Evolutionary conservation across 2,888 invertebrate species (phyloP), one percentile per base, ranked within the genome.

Genomic region (Tiphia femorata): DNA sequence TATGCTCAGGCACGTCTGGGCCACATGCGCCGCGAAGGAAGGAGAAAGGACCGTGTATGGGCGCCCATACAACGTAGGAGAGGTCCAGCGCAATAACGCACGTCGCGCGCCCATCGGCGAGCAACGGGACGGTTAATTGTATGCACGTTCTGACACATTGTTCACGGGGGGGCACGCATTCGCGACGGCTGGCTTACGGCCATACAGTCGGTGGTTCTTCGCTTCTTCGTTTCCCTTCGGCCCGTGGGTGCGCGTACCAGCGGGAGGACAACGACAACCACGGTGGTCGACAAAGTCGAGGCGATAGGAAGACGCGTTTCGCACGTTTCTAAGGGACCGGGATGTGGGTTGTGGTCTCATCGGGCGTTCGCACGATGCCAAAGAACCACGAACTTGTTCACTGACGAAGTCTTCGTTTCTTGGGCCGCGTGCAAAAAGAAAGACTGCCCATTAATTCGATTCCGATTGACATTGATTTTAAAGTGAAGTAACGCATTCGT

Each of bases 1-100:
- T 76, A 80, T 80, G 81, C 80, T 61, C 60, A 77, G 77, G 78
- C 82, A 81, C 82, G 82, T 82, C 47, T 63, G 65, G 61, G 74
- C 72, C 73, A 73, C 75, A 73, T 74, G 65, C 66, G 63, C 71
- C 66, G 72, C 67, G 67, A 49, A 63, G 64, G 64, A 66, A 14
- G 4, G 16, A 23, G 16, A 25, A 43, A 27, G 42, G 19, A 37
- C 57, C 55, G 58, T 66, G 60, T 64, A 50, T 33, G 49, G 30
- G 42, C 41, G 25, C 54, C 65, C 66, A 63, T 75, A 75, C 72
- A 75, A 77, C 72, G 72, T 73, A 71, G 71, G 67, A 65, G 57
- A 67, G 67, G 65, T 55, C 47, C 67, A 69, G 64, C 63, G 73
- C 68, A 75, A 77, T 74, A 77, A 71, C 66, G 64, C 55, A 63